Percentiles rank a stretch among this genome's conserved stretches.
Conservation (phyloP, 2,888 invertebrate species). For the Cosmorhoe ocellata region DNA sequence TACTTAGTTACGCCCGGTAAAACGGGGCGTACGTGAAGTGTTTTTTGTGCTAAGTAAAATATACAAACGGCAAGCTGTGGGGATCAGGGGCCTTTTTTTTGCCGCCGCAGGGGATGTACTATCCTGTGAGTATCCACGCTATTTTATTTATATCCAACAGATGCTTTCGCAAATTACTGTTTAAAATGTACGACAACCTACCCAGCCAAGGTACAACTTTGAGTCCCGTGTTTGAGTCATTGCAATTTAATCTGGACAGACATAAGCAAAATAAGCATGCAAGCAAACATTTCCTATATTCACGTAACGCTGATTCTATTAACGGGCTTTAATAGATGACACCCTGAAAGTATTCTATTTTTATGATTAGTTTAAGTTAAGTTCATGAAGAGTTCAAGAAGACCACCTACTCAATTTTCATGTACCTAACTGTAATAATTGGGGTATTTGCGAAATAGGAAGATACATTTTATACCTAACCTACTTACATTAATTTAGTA, state of each 20-base stretch:
- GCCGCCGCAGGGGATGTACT: slow-evolving; percentile 98
- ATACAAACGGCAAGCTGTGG: slow-evolving; percentile 97
- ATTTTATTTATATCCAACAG: slow-evolving; percentile 23
- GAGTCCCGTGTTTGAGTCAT: slow-evolving; percentile 12
- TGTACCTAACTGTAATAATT: no score
- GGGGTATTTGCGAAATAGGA: no score
- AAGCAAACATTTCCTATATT: slow-evolving; percentile 11
- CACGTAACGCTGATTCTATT: slow-evolving; percentile 20
- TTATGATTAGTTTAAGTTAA: no score
- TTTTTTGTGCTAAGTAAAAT: slow-evolving; percentile 83
- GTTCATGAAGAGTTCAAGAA: no score
- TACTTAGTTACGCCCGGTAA: slow-evolving; percentile 59
- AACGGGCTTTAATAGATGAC: no score
- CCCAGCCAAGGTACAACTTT: no score
- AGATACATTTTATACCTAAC: no score
- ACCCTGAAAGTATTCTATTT: no score
- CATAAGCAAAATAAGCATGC: no score
- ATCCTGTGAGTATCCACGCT: slow-evolving; percentile 90
- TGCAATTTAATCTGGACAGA: slow-evolving; percentile 17
- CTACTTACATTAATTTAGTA: no score
- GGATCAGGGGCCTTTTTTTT: slow-evolving; percentile 97
- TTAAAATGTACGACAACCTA: slow-evolving; percentile 14
- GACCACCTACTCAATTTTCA: no score
- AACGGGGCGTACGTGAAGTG: slow-evolving; percentile 76
- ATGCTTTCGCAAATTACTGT: slow-evolving; percentile 10